Base-by-base conservation (phyloP, 2,113 vertebrate genomes). In the Trogon surrucura region DNA sequence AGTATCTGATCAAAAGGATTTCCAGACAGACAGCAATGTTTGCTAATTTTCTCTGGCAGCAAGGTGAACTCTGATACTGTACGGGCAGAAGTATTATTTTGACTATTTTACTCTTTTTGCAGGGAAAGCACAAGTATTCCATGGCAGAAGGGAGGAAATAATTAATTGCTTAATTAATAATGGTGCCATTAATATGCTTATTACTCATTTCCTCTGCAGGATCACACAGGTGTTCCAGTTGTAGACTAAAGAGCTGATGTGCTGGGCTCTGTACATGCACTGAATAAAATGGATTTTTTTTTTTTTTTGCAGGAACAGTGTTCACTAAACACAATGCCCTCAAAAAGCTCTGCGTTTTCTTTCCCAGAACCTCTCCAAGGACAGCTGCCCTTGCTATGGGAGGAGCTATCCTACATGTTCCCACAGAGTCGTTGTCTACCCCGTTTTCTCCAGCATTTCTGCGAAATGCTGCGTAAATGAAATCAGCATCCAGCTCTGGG, bases 81-180 rank as follows among this genome's bases (percentile, higher is more conserved):
- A n/a, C 64, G 80, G 77, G n/a, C 61, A 58, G n/a, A n/a, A 88
- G 5, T 0, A 2, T 16, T 71, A 34, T 69, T 73, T 60, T 70
- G 11, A 56, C 34, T 66, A 5, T 48, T 93, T 84, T 81, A 62
- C 57, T 72, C 45, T 92, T 84, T 57, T 36, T 22, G 18, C 21
- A 17, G 65, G 41, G 26, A 65, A 53, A 73, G 30, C 21, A 4
- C 2, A 34, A 85, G 4, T 17, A 50, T 84, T 85, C 14, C 51
- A 29, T 25, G 58, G 65, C 61, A 84, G 93, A 86, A 78, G 18
- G 61, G 77, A 94, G 69, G 80, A 91, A 60, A 53, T 81, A 86
- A 86, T 88, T 86, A 88, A 91, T 91, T 94, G 64, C 58, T 66
- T 94, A 53, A 41, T 74, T 80, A 93, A 95, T 84, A 88, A 85